Percentiles rank a stretch among this genome's conserved stretches.
These are phyloP conservation scores for Eilema caniola DNA, from an alignment of 2,888 invertebrate species.

Conservation along the genomic window DNA sequence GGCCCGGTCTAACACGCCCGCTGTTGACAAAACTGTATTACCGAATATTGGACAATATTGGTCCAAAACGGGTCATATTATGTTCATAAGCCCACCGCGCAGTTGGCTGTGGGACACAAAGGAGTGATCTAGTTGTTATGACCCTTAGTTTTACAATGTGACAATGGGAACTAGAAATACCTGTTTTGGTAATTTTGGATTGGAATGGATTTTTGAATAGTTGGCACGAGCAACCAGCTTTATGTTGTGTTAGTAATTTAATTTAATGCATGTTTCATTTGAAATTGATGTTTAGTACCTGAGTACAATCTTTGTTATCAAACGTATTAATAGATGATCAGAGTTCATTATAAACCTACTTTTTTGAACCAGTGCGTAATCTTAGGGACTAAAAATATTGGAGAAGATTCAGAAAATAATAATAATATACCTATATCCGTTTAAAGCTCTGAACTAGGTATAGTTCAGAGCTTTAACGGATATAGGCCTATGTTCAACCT, in stretches of 20 bases:
- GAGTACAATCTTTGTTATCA: background rate
- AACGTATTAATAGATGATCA: too few species aligned
- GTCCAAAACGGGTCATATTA: conserved; percentile 75
- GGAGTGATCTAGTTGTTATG: conserved; percentile 80
- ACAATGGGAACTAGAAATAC: conserved; percentile 79
- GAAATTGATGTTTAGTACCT: background rate
- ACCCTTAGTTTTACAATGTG: conserved; percentile 72
- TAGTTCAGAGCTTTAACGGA: too few species aligned
- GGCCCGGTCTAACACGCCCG: conserved; percentile 72
- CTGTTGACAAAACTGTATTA: conserved; percentile 86
- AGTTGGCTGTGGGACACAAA: conserved; percentile 65
- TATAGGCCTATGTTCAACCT: background rate
- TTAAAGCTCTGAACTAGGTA: too few species aligned
- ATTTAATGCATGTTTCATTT: conserved; percentile 29
- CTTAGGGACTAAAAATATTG: too few species aligned
- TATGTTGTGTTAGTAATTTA: conserved; percentile 42
- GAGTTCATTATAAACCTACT: too few species aligned
- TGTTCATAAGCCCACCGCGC: conserved; percentile 76
- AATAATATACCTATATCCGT: too few species aligned
- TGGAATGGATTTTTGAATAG: conserved; percentile 44
- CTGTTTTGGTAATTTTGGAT: conserved; percentile 65
- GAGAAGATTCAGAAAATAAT: too few species aligned
- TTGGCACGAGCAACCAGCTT: conserved; percentile 44
- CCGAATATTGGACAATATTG: conserved; percentile 86
- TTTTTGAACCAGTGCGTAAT: too few species aligned